phyloP scores from a whole-genome alignment of 2,797 vertebrate genomes.

The Sebastes wilsoni region DNA sequence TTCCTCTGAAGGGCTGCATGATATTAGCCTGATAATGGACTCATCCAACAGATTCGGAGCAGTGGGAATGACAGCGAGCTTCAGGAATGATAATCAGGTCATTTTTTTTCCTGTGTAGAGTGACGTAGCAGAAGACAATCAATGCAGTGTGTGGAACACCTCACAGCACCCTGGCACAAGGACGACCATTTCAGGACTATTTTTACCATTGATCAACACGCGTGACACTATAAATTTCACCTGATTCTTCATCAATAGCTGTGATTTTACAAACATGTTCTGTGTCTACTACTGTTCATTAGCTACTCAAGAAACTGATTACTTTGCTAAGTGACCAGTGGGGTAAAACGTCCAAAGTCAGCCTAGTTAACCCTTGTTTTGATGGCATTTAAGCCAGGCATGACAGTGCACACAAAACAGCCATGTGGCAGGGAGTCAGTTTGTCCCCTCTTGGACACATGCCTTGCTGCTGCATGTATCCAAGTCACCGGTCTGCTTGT shows the following conservation, averaged over 20 bases:
- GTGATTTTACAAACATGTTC: not conserved
- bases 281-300: not conserved
- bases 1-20: not conserved
- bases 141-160: not conserved
- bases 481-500: conserved; percentile 45
- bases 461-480: conserved; percentile 54
- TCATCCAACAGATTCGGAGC: not conserved
- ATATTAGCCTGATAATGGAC: not conserved
- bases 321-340: not conserved
- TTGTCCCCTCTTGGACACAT: conserved; percentile 53
- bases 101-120: not conserved
- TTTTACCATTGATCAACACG: not conserved
- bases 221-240: not conserved
- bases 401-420: not conserved
- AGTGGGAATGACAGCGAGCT: not conserved
- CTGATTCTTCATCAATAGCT: not conserved
- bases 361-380: not conserved
- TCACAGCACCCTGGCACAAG: not conserved
- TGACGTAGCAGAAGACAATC: not conserved
- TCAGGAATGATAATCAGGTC: conserved; percentile 25
- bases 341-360: not conserved
- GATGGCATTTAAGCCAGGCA: not conserved
- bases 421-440: conserved; percentile 13
- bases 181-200: not conserved
- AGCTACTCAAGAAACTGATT: not conserved